A percentile compares a stretch with the other conserved stretches of the same genome.
phyloP scores from a whole-genome alignment of 2,888 invertebrate species.

The Tholera decimalis region DNA sequence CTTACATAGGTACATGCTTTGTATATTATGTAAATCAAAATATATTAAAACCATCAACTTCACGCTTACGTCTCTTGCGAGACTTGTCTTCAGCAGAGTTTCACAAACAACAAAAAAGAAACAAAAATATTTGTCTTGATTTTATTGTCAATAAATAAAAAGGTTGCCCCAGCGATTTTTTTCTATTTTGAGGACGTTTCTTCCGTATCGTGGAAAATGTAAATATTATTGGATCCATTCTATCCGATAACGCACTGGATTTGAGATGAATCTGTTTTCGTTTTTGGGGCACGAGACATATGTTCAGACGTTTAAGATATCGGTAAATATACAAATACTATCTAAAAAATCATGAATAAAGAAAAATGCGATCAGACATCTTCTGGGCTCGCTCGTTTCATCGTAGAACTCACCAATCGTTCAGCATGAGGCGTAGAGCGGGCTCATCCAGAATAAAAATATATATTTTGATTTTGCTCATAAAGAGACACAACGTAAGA shows the following conservation, averaged over 20 bases:
- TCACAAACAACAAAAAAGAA: constrained; percentile 42
- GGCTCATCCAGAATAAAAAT: too few relatives aligned
- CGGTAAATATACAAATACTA: too few relatives aligned
- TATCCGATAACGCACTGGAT: constrained; percentile 58
- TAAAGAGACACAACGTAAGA: too few relatives aligned
- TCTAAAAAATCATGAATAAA: too few relatives aligned
- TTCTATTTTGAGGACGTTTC: constrained; percentile 57
- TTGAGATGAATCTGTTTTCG: constrained; percentile 55
- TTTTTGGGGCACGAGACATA: constrained; percentile 39
- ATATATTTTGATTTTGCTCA: too few relatives aligned
- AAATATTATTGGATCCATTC: constrained; percentile 71
- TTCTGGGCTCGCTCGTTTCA: too few relatives aligned
- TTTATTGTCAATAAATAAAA: constrained; percentile 56
- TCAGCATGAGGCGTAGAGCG: too few relatives aligned
- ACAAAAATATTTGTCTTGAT: constrained; percentile 48
- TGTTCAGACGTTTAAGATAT: constrained; percentile 21
- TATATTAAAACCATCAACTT: not conserved
- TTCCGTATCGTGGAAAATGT: constrained; percentile 61
- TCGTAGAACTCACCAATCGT: too few relatives aligned
- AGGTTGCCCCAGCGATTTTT: constrained; percentile 46
- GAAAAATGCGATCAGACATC: too few relatives aligned
- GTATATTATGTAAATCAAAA: not conserved
- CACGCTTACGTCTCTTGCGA: constrained; percentile 15
- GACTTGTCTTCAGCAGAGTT: constrained; percentile 24
- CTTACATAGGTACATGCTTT: too few relatives aligned